Evolutionary conservation across 2,797 vertebrate genomes (phyloP), one percentile per base, ranked within the genome.

Genomic region (Tenualosa ilisha): DNA sequence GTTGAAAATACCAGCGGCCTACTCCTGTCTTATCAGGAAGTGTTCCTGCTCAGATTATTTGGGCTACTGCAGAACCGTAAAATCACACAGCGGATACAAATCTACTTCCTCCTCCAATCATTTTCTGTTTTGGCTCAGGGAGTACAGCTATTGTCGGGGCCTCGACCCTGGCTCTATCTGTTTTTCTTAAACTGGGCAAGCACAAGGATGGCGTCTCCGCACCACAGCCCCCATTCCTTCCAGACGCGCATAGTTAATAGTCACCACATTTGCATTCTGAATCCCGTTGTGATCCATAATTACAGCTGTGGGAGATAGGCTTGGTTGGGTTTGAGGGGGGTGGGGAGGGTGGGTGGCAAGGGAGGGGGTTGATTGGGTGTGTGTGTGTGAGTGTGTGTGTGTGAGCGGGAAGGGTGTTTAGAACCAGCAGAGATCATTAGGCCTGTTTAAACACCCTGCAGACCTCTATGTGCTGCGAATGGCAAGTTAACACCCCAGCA

Each of bases 361-460:
- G 54, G 54, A 56, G 6, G 54, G 15, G 54, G 54, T 56, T 79
- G 72, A 22, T 15, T 79, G 72, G 46, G 72, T 46, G 72, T 79
- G 37, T 63, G 59, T 79, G 37, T 79, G 72, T 75, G 68, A 43
- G 68, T 22, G 17, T 43, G 72, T 79, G 37, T 79, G 72, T 79
- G 86, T 89, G 88, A 53, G 63, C 79, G 59, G 83, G 82, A 63
- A 26, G 85, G 85, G 89, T 92, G 87, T 90, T 90, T 89, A 91
- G 90, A 84, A 91, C 81, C 86, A 75, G 75, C 65, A 81, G 83
- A 90, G 89, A 91, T 90, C 90, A 91, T 91, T 91, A 90, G 89
- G 84, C 56, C 89, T 88, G 89, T 89, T 90, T 89, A 91, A 88
- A 90, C 89, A 90, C 72, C 37, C 72, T 20, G 72, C 37, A 43